Base-by-base conservation (phyloP, 1,140 invertebrate species). In the Leptopilina boulardi region DNA sequence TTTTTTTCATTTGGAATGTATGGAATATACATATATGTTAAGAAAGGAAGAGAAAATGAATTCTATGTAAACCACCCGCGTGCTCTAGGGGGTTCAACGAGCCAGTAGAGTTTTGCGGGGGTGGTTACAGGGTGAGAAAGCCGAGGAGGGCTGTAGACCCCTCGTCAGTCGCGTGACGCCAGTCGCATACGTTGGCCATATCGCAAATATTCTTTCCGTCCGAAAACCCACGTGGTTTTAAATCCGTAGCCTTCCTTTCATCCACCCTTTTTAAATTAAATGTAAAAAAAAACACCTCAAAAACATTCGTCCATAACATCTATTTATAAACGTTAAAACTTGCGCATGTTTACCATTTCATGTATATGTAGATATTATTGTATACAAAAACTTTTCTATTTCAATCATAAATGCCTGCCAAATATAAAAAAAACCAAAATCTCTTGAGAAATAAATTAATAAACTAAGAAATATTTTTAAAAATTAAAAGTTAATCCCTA, bases 91-190 rank as follows among this genome's bases (percentile, higher is more conserved):
- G 26, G 26, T 66, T 66, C 59, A 34, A n/a, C 59, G 21, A 30
- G 59, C 23, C 21, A 66, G 26, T 66, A 21, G 6, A 15, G 59
- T 26, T 66, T 8, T 23, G 23, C 59, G 59, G 59, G 59, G 59
- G 59, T n/a, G 59, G 26, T 30, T 34, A 66, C 13, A 66, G 83
- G 82, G 77, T 75, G 78, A 77, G 75, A 77, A 74, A 70, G 38
- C 51, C 73, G 44, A 79, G 70, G 83, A 87, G 87, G 86, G 85
- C 80, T 82, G 86, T 77, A 83, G 84, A 84, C 78, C 75, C 78
- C 56, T 82, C 83, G 82, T 80, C 86, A 87, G 87, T 88, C 80
- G 86, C 84, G 79, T 81, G 80, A 88, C 85, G 87, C 84, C 81
- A 81, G 79, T 71, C 81, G 81, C 81, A 51, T 78, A 83, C 80